A percentile compares a stretch with the other conserved stretches of the same genome.
These are phyloP conservation scores for Numenius arquata DNA, from an alignment of 2,113 vertebrate genomes.

Conservation along the genomic window DNA sequence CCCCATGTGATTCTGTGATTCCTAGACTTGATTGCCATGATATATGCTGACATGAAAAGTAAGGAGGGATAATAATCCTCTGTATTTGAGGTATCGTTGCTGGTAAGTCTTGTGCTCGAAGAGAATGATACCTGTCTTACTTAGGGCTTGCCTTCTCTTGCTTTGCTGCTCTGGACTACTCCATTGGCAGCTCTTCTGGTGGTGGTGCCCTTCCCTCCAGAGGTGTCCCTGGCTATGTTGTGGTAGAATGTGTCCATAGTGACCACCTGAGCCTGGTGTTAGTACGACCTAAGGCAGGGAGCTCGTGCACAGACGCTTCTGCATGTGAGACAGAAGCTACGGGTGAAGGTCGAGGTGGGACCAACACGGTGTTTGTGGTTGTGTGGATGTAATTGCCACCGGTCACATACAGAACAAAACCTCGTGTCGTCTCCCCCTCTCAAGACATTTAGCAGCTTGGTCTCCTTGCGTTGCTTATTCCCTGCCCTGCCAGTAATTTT, in stretches of 20 bases:
- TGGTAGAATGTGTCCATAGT: rapidly evolving
- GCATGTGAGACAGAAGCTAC: background rate
- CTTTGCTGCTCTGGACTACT: rapidly evolving
- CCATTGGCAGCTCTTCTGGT: background rate
- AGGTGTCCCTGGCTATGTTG: rapidly evolving
- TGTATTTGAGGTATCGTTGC: rapidly evolving
- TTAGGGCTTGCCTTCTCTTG: background rate
- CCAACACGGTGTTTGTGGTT: background rate
- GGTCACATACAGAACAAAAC: background rate
- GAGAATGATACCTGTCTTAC: background rate
- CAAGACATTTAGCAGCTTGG: too few relatives aligned
- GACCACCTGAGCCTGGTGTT: background rate
- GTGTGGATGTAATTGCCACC: background rate
- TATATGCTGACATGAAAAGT: rapidly evolving
- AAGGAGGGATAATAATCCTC: background rate
- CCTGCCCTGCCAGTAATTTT: background rate
- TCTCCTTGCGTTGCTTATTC: background rate
- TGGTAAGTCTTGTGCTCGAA: background rate
- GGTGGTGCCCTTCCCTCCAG: background rate
- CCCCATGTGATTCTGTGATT: too few relatives aligned
- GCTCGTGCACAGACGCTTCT: background rate
- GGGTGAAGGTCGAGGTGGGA: background rate
- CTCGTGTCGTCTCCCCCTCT: background rate
- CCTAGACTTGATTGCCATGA: background rate
- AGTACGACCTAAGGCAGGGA: background rate